These are phyloP conservation scores for Onychorhynchus coronatus DNA, from an alignment of 2,113 vertebrate species.

Conservation along the genomic window DNA sequence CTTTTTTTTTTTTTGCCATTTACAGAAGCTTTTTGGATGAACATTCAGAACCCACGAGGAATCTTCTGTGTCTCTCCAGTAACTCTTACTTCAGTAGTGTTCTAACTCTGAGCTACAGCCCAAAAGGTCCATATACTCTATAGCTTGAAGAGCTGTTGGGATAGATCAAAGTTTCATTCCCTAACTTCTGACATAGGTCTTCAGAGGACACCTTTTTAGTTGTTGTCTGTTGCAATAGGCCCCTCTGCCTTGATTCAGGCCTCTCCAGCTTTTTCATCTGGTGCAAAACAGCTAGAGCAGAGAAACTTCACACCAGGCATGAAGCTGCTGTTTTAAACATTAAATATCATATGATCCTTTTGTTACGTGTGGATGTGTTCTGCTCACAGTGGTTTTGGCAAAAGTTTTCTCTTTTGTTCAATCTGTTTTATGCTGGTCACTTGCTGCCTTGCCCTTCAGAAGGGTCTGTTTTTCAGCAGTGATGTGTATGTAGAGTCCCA, in stretches of 20 bases:
- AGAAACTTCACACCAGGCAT: background rate
- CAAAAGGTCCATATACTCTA: fast-evolving
- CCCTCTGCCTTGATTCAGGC: background rate
- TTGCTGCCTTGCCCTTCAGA: background rate
- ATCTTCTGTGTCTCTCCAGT: background rate
- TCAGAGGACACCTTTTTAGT: background rate
- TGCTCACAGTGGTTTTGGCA: background rate
- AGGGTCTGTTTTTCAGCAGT: background rate
- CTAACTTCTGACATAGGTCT: background rate
- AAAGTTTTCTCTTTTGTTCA: background rate
- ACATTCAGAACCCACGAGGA: background rate
- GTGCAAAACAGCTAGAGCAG: background rate
- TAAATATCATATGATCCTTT: background rate
- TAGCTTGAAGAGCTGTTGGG: background rate
- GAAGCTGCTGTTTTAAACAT: background rate
- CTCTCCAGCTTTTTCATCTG: background rate
- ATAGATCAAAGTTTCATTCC: background rate
- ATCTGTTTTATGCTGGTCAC: background rate
- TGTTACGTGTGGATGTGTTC: background rate
- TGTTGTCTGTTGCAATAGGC: background rate
- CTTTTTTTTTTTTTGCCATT: background rate
- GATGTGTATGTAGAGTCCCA: fast-evolving
- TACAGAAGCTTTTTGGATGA: background rate
- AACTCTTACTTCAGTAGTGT: background rate
- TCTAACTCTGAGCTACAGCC: background rate